Evolutionary conservation across 2,113 vertebrate species (phyloP), one percentile per base, ranked within the genome.

Genomic region (Paradoxurus hermaphroditus): DNA sequence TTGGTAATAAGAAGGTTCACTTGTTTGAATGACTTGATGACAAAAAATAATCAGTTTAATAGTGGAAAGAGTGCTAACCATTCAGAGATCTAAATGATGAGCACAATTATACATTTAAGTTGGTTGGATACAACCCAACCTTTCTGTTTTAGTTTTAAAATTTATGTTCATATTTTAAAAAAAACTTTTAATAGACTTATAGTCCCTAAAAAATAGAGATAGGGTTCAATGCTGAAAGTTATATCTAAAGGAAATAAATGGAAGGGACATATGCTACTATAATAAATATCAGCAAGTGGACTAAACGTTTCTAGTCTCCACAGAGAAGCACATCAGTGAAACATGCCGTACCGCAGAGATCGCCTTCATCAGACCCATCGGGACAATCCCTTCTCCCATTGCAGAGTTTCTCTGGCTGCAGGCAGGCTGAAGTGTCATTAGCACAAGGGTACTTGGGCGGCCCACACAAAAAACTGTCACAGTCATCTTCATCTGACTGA

Each of bases 361-460:
- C 98, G 94, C 99, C 99, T 99, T 99, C 99, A 82, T 99, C 99
- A 6, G 99, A 99, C 88, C 99, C 99, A 98, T 99, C 99, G 0
- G 99, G 98, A 91, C 99, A 99, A 98, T 99, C 99, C 94, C 98
- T 99, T 98, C 99, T 99, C 95, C 99, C 99, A 78, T 99, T 99
- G 98, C 99, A 99, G 98, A 99, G 99, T 98, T 99, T 99, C 98
- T 99, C 99, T 46, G 99, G 99, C 78, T 99, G 99, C 96, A 99
- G 99, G 98, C 99, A 99, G 97, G 99, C 98, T 51, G 99, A 99
- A 75, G 99, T 99, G 98, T 99, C 99, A 81, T 99, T 99, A 98
- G 99, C 99, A 98, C 99, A 99, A 85, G 99, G 99, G 97, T 99
- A 99, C 98, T 99, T 99, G 97, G 99, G 99, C n/a, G 99, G 99